Evolutionary conservation across 2,797 vertebrate species (phyloP), one percentile per base, ranked within the genome.

Genomic region (Gallinago solitaria): DNA sequence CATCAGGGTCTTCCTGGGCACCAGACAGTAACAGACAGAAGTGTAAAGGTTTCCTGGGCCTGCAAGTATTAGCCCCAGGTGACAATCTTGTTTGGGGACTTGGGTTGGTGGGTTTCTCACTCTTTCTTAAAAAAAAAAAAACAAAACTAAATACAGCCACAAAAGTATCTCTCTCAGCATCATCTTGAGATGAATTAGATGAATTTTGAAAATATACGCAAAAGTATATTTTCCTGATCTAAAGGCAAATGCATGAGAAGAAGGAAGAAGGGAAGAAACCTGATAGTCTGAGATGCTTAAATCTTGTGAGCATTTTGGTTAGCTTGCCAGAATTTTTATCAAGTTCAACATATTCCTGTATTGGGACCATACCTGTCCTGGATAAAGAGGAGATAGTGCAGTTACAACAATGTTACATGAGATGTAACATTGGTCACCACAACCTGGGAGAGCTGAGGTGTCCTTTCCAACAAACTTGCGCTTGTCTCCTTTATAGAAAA

Each of bases 351-450:
- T 24, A 70, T 3, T 71, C 18, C 37, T 59, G 2, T 28, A 53
- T 11, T 0, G 0, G 39, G 57, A 74, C 21, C 16, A 25, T 2
- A 19, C 3, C 32, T 50, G 32, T 51, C 43, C 37, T 70, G 48
- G 24, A 33, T 20, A 43, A 61, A 51, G 35, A 89, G 23, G 8
- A 84, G 14, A 60, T 4, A 12, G 9, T 0, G 0, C 9, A 48
- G n/a, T n/a, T 59, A 39, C 12, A 47, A 21, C n/a, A 39, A 39
- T 39, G 39, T 39, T 39, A 39, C 64, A 25, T 17, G 39, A 77
- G 30, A 37, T 32, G 17, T 28, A 71, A 43, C 18, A 16, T 8
- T n/a, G 73, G 6, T 18, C 54, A 50, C 16, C 1, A 1, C 32
- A 63, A 20, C 63, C 0, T 50, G 8, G 5, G 43, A 12, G 47